Evolutionary conservation across 2,113 vertebrate genomes (phyloP).

Genomic region (Tetraodon nigroviridis): DNA sequence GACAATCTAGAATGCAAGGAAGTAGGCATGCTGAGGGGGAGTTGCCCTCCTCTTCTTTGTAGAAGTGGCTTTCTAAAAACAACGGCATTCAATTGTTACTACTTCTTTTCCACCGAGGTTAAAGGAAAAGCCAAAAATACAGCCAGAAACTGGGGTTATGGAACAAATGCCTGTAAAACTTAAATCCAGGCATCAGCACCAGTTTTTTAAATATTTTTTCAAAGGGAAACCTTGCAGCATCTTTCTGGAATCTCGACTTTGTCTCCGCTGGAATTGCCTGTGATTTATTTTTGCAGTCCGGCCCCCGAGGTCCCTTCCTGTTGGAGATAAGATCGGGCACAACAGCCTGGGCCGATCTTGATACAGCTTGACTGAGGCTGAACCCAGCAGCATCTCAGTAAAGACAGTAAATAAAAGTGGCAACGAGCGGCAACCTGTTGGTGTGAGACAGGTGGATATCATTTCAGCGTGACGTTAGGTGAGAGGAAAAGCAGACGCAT

Average conservation of each 20-base stretch:
- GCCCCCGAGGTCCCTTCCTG: constrained; percentile 41
- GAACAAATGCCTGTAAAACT: no score
- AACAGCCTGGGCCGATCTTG: constrained; percentile 13
- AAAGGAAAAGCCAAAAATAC: no score
- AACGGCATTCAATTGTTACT: constrained; percentile 13
- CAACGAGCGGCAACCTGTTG: not conserved
- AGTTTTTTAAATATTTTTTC: not conserved
- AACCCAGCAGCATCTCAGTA: not conserved
- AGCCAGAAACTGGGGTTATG: no score
- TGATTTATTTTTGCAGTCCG: constrained; percentile 15
- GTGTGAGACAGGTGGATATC: no score
- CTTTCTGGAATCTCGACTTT: not conserved
- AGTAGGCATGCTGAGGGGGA: constrained; percentile 43
- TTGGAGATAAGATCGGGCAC: constrained; percentile 24
- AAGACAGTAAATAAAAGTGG: constrained; percentile 3
- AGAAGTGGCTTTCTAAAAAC: constrained; percentile 33
- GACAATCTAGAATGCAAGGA: constrained; percentile 56
- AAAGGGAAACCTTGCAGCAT: not conserved
- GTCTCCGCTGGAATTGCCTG: not conserved
- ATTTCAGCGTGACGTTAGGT: no score
- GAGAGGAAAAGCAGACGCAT: no score
- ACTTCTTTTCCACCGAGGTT: not conserved
- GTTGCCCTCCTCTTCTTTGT: constrained; percentile 20
- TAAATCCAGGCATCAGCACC: no score
- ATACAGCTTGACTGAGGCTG: not conserved